These are phyloP conservation scores for Caenorhabditis sp. DNA, from an alignment of 2,888 invertebrate species.

Conservation along the genomic window DNA sequence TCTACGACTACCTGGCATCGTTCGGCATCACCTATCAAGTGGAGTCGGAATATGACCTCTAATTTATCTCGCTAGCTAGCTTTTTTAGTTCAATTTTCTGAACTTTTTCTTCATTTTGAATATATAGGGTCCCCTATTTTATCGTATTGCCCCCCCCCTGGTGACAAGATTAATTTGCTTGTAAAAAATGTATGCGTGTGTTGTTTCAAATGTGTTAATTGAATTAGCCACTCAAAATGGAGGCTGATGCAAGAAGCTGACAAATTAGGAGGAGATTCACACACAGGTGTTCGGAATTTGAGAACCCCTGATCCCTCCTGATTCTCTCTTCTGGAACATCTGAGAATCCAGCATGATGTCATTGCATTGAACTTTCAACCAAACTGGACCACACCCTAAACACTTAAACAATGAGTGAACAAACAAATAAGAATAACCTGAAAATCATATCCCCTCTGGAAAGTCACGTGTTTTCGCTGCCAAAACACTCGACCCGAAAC, in stretches of 20 bases:
- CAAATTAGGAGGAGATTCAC: conserved; percentile 7
- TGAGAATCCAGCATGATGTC: background rate
- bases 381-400: too few relatives aligned
- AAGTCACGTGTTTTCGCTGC: background rate
- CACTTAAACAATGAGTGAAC: background rate
- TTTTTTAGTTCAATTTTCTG: background rate
- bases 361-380: background rate
- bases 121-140: background rate
- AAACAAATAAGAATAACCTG: background rate
- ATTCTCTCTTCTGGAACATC: background rate
- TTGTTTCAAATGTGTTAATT: conserved; percentile 23
- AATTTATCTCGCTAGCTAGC: background rate
- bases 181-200: too few relatives aligned
- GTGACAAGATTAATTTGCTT: background rate
- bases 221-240: conserved; percentile 12
- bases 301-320: background rate
- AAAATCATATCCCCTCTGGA: background rate
- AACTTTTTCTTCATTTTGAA: background rate
- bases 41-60: conserved; percentile 54
- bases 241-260: conserved; percentile 38
- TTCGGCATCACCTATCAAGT: conserved; percentile 85
- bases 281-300: background rate
- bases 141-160: background rate
- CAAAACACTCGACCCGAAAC: conserved; percentile 1
- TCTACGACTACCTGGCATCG: conserved; percentile 89